phyloP scores from a whole-genome alignment of 2,113 vertebrate genomes.

The Cebus imitator region DNA sequence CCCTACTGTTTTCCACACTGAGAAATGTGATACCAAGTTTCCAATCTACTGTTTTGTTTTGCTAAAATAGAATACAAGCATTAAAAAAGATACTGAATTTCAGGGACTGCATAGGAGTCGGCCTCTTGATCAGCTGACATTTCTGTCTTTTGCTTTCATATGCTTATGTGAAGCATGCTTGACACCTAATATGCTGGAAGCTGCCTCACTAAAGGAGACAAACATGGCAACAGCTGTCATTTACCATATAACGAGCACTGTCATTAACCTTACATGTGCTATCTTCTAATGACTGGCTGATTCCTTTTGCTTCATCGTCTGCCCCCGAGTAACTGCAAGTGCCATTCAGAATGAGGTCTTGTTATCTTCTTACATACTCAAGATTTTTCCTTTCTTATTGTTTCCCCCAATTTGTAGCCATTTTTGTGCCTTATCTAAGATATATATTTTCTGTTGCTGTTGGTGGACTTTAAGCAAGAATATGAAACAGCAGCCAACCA shows the following conservation, averaged over 20 bases:
- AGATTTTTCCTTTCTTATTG: neutral
- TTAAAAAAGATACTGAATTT: neutral
- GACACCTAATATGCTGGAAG: neutral
- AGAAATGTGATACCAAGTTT: neutral
- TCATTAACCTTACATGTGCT: neutral
- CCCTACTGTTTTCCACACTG: neutral
- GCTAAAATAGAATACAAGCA: neutral
- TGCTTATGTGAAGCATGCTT: neutral
- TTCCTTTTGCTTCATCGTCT: neutral
- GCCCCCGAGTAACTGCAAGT: neutral
- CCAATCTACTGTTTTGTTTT: slow-evolving; percentile 23
- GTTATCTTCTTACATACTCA: neutral
- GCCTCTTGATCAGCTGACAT: neutral
- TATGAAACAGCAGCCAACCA: neutral
- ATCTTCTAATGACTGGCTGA: neutral
- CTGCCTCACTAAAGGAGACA: neutral
- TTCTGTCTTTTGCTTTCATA: neutral
- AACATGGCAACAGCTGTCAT: neutral
- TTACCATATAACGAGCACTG: neutral
- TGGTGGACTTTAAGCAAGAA: neutral
- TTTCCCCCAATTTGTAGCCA: neutral
- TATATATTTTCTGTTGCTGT: neutral
- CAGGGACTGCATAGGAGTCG: neutral
- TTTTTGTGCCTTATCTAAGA: neutral
- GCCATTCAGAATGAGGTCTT: slow-evolving; percentile 24